Evolutionary conservation across 2,888 invertebrate species (phyloP).

Genomic region (Andrena hattorfiana): DNA sequence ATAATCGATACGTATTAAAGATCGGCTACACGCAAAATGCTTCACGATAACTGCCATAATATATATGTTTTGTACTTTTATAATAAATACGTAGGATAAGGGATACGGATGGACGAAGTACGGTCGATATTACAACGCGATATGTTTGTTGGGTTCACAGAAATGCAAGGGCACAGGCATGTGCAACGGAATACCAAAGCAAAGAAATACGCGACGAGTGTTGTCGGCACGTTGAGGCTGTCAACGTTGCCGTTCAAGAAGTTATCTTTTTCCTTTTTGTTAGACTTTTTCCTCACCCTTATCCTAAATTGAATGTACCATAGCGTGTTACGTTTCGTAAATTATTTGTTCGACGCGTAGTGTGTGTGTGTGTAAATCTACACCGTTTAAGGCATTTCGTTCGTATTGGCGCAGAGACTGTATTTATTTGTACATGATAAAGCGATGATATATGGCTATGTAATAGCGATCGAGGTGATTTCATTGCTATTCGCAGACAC

Average conservation of each 20-base stretch:
- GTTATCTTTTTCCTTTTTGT: slow-evolving; percentile 17
- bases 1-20: slow-evolving; percentile 56
- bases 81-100: slow-evolving; percentile 71
- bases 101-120: slow-evolving; percentile 32
- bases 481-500: slow-evolving; percentile 23
- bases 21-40: slow-evolving; percentile 68
- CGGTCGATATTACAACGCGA: slow-evolving; percentile 60
- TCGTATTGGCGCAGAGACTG: slow-evolving; percentile 16
- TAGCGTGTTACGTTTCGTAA: slow-evolving; percentile 44
- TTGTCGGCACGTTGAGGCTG: slow-evolving; percentile 82
- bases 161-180: slow-evolving; percentile 82
- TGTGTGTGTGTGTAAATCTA: slow-evolving; percentile 2
- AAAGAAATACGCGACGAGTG: slow-evolving; percentile 82
- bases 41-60: slow-evolving; percentile 71
- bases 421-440: slow-evolving; percentile 45
- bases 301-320: slow-evolving; percentile 41
- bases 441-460: slow-evolving; percentile 9
- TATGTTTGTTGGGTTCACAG: slow-evolving; percentile 81
- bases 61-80: slow-evolving; percentile 79
- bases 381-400: slow-evolving; percentile 13
- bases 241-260: slow-evolving; percentile 55
- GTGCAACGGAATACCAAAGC: slow-evolving; percentile 84
- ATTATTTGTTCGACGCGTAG: slow-evolving; percentile 40
- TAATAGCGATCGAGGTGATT: slow-evolving; percentile 18
- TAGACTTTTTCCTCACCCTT: slow-evolving; percentile 34